A percentile compares a stretch with the other conserved stretches of the same genome.
Evolutionary conservation across 2,797 vertebrate genomes (phyloP).

Genomic region (Phrynocephalus guinanensis): DNA sequence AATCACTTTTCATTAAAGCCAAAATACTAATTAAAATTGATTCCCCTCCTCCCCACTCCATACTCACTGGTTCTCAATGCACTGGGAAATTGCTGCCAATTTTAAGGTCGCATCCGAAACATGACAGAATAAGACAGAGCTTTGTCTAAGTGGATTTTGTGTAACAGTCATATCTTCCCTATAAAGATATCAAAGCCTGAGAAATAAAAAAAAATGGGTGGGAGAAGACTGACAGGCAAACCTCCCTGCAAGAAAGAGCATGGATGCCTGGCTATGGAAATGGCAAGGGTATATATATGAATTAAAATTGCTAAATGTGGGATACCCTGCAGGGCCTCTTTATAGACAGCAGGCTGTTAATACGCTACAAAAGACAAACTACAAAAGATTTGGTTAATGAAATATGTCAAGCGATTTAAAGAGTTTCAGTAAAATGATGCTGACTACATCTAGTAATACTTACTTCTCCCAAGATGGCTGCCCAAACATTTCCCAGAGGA

Average conservation of each 20-base stretch:
- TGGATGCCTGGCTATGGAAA: conserved; percentile 39
- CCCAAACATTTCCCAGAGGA: background rate
- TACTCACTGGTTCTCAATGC: conserved; percentile 42
- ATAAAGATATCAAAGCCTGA: conserved; percentile 78
- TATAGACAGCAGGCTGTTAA: conserved; percentile 55
- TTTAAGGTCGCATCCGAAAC: conserved; percentile 62
- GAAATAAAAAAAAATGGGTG: conserved; percentile 56
- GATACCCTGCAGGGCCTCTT: conserved; percentile 23
- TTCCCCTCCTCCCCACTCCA: conserved; percentile 65
- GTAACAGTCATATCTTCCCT: conserved; percentile 69
- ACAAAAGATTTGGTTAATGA: conserved; percentile 24
- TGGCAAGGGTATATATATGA: conserved; percentile 47
- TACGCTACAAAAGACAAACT: conserved; percentile 50
- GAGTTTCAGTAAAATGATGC: conserved; percentile 8
- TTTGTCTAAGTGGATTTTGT: conserved; percentile 79
- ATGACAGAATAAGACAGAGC: conserved; percentile 73
- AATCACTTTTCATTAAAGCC: conserved; percentile 85
- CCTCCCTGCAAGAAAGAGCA: conserved; percentile 39
- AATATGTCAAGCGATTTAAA: conserved; percentile 33
- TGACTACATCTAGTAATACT: conserved; percentile 8
- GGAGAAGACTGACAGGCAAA: conserved; percentile 47
- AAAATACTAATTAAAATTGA: conserved; percentile 89
- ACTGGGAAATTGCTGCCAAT: conserved; percentile 79
- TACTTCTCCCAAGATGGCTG: background rate
- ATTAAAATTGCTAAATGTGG: conserved; percentile 52